Conservation (phyloP, 2,797 vertebrate genomes). For the Octomys mimax region DNA sequence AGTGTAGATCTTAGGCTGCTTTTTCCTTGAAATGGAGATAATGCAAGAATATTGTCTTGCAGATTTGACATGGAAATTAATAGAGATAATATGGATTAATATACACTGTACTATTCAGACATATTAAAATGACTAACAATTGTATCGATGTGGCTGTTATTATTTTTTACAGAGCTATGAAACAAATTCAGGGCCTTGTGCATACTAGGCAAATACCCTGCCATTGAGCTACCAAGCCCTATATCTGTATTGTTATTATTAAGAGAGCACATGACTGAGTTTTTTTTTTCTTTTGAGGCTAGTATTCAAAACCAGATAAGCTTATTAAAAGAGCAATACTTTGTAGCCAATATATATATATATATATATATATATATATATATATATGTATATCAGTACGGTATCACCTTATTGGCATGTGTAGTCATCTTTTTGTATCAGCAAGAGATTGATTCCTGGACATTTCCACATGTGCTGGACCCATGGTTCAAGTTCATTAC, state of each 20-base stretch:
- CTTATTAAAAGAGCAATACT: neutral
- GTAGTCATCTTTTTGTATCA: neutral
- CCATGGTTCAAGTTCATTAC: neutral
- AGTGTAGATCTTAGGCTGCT: neutral
- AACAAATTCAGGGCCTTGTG: neutral
- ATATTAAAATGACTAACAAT: neutral
- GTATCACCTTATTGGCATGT: neutral
- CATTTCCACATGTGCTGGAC: neutral
- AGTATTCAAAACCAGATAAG: neutral
- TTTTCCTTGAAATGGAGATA: neutral
- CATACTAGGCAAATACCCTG: neutral
- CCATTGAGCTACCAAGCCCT: no score
- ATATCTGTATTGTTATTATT: neutral
- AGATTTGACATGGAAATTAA: neutral
- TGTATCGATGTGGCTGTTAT: neutral
- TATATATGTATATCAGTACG: neutral
- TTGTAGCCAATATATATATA: neutral
- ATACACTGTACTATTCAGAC: neutral
- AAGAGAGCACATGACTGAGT: neutral
- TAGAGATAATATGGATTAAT: neutral
- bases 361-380: no score
- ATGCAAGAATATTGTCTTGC: neutral
- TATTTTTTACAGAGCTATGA: neutral
- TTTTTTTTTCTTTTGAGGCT: neutral
- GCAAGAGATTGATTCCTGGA: neutral